A percentile compares a stretch with the other conserved stretches of the same genome.
phyloP scores from a whole-genome alignment of 2,888 invertebrate genomes.

The Strigamia crassipes region DNA sequence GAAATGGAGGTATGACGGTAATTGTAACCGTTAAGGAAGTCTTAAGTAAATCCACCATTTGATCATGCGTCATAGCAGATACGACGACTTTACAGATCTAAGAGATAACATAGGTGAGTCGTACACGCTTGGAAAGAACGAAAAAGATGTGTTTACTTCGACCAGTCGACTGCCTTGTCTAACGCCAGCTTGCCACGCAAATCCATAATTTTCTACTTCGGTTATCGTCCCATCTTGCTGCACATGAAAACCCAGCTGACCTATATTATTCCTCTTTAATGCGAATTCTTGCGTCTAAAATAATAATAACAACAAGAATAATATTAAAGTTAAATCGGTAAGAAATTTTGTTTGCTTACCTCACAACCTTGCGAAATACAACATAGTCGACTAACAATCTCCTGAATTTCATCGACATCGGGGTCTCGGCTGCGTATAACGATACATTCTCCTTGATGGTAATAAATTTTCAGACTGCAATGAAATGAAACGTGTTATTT shows the following conservation, averaged over 20 bases:
- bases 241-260: conserved; percentile 79
- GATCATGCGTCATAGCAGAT: conserved; percentile 84
- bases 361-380: conserved; percentile 72
- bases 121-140: background rate
- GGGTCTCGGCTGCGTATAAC: conserved; percentile 76
- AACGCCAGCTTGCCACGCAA: conserved; percentile 73
- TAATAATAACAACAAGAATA: background rate
- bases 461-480: conserved; percentile 76
- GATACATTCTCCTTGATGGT: conserved; percentile 92
- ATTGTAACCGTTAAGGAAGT: conserved; percentile 86
- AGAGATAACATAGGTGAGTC: background rate
- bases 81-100: conserved; percentile 84
- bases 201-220: conserved; percentile 75
- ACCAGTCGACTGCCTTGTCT: conserved; percentile 86
- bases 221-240: conserved; percentile 93
- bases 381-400: conserved; percentile 78
- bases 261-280: conserved; percentile 76
- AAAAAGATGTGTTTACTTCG: conserved; percentile 63
- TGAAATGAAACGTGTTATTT: conserved; percentile 45
- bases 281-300: conserved; percentile 74
- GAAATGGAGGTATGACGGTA: conserved; percentile 75
- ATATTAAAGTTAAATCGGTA: background rate
- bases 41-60: conserved; percentile 89
- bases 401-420: conserved; percentile 68
- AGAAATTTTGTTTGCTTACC: conserved; percentile 54